Base-by-base conservation (phyloP, 1,140 invertebrate species). In the Rhagoletis zephyria region DNA sequence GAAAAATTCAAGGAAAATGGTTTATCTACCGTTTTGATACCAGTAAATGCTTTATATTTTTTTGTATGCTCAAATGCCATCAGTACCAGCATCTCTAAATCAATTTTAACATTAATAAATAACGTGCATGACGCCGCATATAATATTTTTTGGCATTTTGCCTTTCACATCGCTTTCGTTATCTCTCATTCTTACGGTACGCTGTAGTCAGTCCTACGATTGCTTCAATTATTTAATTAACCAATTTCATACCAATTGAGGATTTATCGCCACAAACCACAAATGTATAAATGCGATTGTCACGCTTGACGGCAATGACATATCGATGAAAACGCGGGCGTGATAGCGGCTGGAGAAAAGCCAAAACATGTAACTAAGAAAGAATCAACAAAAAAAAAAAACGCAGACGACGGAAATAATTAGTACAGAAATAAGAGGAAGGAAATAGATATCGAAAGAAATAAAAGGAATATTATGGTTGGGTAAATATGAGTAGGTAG, bases 241-340 rank as follows among this genome's bases (percentile, higher is more conserved):
- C 74, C 56, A 81, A 81, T 81, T 81, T 56, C 74, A 81, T 81
- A 56, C 42, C 19, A 81, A 81, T 81, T 81, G 74, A 51, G 48
- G 48, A 48, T 48, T 81, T 30, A 81, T 9, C 74, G 48, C 45
- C 74, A 59, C 45, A 56, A 56, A 81, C 74, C 45, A 81, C 45
- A 56, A 81, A 81, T 16, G n/a, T 51, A 81, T 67, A 63, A 63
- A 30, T 45, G 45, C 6, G 45, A 51, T 56, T 81, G 42, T 10
- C 64, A 67, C 6, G 16, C 45, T 9, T 0, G 16, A 16, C 56
- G 74, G 48, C 6, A 81, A 81, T 56, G 74, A 81, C 48, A 56
- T 81, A 81, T 81, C 74, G 74, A 81, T 30, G 16, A n/a, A 81
- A 81, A 10, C 4, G 48, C n/a, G 51, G 51, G 51, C 5, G 10